Evolutionary conservation across 2,113 vertebrate species (phyloP).

Genomic region (Piprites chloris): DNA sequence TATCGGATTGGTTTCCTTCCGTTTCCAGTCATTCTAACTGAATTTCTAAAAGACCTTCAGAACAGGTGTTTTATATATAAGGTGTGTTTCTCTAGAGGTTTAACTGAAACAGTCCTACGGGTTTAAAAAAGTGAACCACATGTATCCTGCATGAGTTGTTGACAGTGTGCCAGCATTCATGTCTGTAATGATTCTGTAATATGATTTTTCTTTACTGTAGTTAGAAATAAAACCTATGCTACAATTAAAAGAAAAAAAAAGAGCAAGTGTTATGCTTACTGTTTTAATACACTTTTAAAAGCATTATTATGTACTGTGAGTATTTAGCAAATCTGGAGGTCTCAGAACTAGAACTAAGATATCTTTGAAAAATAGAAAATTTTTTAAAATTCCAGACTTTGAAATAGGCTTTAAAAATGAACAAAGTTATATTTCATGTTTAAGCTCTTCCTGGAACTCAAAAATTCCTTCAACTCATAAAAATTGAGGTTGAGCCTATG

Average conservation of each 20-base stretch:
- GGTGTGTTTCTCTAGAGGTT: slow-evolving; percentile 45
- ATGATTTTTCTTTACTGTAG: neutral
- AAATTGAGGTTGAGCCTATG: neutral
- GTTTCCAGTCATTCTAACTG: slow-evolving; percentile 56
- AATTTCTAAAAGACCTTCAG: slow-evolving; percentile 22
- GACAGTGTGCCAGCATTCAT: neutral
- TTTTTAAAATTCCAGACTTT: neutral
- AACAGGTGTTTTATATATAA: slow-evolving; percentile 60
- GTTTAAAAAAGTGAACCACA: neutral
- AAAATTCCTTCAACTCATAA: neutral
- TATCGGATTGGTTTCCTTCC: slow-evolving; percentile 54
- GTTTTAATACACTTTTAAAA: neutral
- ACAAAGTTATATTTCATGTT: neutral
- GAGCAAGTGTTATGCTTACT: neutral
- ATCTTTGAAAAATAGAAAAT: neutral
- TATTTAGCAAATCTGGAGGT: neutral
- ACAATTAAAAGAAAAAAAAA: neutral
- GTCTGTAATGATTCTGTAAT: neutral
- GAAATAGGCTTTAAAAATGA: neutral
- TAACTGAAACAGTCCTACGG: neutral
- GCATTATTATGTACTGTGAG: neutral
- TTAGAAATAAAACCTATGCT: neutral
- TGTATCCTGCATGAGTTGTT: slow-evolving; percentile 16
- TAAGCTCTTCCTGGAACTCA: neutral
- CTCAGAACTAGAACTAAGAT: neutral